Percentiles rank a stretch among this genome's conserved stretches.
These are phyloP conservation scores for Euwallacea similis DNA, from an alignment of 1,140 invertebrate species.

Conservation along the genomic window DNA sequence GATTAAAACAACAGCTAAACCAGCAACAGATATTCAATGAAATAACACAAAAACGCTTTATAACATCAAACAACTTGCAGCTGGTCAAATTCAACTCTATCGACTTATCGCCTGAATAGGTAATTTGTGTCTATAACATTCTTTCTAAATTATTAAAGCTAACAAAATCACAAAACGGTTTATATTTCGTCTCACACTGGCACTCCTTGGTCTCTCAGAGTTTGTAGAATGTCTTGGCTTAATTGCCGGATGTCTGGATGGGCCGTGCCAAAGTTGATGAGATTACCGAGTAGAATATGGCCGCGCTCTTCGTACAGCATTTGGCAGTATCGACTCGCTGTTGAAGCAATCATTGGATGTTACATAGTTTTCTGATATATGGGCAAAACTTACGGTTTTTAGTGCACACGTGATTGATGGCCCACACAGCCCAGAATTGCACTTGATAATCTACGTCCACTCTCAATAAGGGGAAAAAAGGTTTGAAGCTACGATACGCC, in stretches of 20 bases:
- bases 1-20: no score
- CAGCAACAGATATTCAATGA: no score
- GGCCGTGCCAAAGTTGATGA: constrained; percentile 50
- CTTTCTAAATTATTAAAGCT: no score
- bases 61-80: no score
- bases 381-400: constrained; percentile 67
- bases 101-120: no score
- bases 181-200: constrained; percentile 9
- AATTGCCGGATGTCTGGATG: constrained; percentile 54
- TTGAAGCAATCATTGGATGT: not conserved
- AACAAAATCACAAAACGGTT: no score
- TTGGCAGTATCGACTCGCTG: constrained; percentile 72
- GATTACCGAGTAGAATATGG: constrained; percentile 57
- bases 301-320: constrained; percentile 71
- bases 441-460: constrained; percentile 66
- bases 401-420: constrained; percentile 80
- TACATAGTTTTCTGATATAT: no score
- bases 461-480: constrained; percentile 72
- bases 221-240: constrained; percentile 57
- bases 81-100: no score
- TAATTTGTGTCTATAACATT: no score
- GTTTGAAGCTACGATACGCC: constrained; percentile 79
- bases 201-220: constrained; percentile 33
- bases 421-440: constrained; percentile 83
- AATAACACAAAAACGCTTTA: no score